Conservation (phyloP, 2,113 vertebrate genomes). For the Mus spicilegus region DNA sequence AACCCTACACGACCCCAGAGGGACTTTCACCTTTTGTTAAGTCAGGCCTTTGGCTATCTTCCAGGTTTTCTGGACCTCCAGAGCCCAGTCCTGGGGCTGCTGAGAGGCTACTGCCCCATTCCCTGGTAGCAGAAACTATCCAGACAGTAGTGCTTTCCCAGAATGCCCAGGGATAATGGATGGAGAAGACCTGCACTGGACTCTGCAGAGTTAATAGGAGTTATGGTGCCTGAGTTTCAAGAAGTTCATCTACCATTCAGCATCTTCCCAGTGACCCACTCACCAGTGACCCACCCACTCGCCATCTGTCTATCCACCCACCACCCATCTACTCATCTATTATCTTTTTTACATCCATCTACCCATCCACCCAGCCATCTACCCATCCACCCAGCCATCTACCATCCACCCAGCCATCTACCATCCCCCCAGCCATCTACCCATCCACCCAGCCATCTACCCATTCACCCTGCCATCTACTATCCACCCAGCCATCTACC, state of each 20-base stretch:
- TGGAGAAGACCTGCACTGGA: neutral
- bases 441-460: neutral
- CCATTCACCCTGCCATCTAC: no score
- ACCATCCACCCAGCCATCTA: neutral
- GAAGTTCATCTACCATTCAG: neutral
- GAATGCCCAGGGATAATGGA: neutral
- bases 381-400: no score
- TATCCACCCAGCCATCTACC: neutral
- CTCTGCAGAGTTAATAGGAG: neutral
- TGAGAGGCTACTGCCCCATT: neutral
- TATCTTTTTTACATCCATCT: no score
- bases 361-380: no score
- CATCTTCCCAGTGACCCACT: neutral
- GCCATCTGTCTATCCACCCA: no score
- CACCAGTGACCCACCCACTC: neutral
- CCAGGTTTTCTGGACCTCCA: no score
- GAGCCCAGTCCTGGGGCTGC: neutral
- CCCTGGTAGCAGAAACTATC: neutral
- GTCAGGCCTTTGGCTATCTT: neutral
- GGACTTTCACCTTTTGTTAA: slow-evolving; percentile 1
- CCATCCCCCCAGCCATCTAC: no score
- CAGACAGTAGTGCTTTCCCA: neutral
- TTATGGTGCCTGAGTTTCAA: neutral
- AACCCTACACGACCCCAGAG: slow-evolving; percentile 81
- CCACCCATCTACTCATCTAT: neutral